These are phyloP conservation scores for human DNA, from an alignment of 2,113 vertebrate genomes.

Conservation along the genomic window GRCh38 chr3:121469001-121469500, in stretches of 20 bases:
- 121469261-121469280: not conserved
- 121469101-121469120: too few species aligned
- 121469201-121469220: not conserved
- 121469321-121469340: not conserved
- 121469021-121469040: too few species aligned
- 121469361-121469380: not conserved
- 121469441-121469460: not conserved
- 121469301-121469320: not conserved
- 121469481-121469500: not conserved
- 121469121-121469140: too few species aligned
- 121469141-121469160: too few species aligned
- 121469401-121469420: not conserved
- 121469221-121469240: not conserved
- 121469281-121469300: not conserved
- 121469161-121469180: too few species aligned
- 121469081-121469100: too few species aligned
- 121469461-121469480: constrained; percentile 35
- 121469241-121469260: not conserved
- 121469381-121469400: not conserved
- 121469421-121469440: not conserved
- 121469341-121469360: not conserved
- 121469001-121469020: too few species aligned
- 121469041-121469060: too few species aligned
- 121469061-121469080: too few species aligned
- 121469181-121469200: too few species aligned